Base-by-base conservation (phyloP, 2,113 vertebrate species). In the Mungos mungo region DNA sequence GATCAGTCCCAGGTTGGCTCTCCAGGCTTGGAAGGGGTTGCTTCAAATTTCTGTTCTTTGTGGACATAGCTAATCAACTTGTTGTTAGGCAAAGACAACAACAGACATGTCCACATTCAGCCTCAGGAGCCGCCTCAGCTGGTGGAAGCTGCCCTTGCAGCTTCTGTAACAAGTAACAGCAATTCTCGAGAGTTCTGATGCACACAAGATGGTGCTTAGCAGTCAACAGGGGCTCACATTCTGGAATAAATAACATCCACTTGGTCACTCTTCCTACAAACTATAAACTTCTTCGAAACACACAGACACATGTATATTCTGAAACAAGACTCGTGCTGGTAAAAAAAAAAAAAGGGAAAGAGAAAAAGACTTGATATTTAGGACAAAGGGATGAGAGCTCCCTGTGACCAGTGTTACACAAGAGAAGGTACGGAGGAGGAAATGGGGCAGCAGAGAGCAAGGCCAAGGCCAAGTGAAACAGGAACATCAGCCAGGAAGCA, bases 361-460 rank as follows among this genome's bases (percentile, higher is more conserved):
- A 69, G 33, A 88, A 82, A 79, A 11, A 68, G n/a, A 9, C 33
- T 91, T 29, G 45, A 45, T 38, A 27, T 45, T 90, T 68, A 52
- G 63, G n/a, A 71, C 41, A 66, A 63, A 82, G 13, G 35, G 23
- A 63, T 69, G 41, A 38, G 50, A 25, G 38, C 50, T 54, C 38
- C 57, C 68, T 41, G n/a, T n/a, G 65, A 86, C 27, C 16, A 60
- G 50, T 41, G 16, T 82, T 63, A 38, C n/a, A 38, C 23, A 72
- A 71, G 52, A 77, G n/a, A 82, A 76, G 11, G 33, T 63, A 19
- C 21, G 4, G 65, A 65, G 21, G 25, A 21, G 50, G 8, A 84
- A 77, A 84, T 6, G 54, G 86, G 77, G 77, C 88, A 84, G 88
- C 77, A 84, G 54, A 29, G n/a, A 82, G 45, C 83, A 92, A 96